Percentiles rank a stretch among this genome's conserved stretches.
Evolutionary conservation across 2,113 vertebrate species (phyloP).

Genomic region (Irena cyanogastra): DNA sequence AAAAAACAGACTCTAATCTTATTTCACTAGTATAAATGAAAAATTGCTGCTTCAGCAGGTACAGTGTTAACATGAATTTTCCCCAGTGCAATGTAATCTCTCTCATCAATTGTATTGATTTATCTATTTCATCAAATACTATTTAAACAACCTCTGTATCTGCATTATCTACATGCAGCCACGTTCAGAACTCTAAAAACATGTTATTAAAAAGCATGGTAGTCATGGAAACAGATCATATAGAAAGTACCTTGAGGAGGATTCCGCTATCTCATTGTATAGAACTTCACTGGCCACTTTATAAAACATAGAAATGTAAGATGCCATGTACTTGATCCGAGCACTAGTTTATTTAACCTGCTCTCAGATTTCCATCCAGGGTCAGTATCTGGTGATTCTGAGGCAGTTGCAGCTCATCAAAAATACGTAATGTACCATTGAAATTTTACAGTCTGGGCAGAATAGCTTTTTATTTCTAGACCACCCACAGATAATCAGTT

Average conservation of each 20-base stretch:
- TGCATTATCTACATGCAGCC: not conserved
- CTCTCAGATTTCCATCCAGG: not conserved
- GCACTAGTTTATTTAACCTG: not conserved
- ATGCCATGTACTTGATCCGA: not conserved
- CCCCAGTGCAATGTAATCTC: not conserved
- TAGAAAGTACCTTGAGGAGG: not conserved
- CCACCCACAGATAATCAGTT: not conserved
- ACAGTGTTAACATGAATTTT: not conserved
- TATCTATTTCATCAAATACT: conserved; percentile 5
- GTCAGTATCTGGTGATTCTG: not conserved
- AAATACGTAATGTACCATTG: not conserved
- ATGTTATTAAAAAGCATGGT: not conserved
- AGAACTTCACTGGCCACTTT: not conserved
- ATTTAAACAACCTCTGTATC: not conserved
- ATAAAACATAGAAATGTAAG: not conserved
- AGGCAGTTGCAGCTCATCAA: not conserved
- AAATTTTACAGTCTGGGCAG: not conserved
- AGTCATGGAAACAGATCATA: conserved; percentile 37
- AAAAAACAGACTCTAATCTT: not conserved
- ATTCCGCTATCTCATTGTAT: not conserved
- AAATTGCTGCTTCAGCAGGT: not conserved
- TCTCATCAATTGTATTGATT: not conserved
- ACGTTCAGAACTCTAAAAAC: not conserved
- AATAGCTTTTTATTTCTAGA: not conserved
- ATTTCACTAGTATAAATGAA: not conserved